Base-by-base conservation (phyloP, 1,140 invertebrate species). In the Drosophila sechellia region DNA sequence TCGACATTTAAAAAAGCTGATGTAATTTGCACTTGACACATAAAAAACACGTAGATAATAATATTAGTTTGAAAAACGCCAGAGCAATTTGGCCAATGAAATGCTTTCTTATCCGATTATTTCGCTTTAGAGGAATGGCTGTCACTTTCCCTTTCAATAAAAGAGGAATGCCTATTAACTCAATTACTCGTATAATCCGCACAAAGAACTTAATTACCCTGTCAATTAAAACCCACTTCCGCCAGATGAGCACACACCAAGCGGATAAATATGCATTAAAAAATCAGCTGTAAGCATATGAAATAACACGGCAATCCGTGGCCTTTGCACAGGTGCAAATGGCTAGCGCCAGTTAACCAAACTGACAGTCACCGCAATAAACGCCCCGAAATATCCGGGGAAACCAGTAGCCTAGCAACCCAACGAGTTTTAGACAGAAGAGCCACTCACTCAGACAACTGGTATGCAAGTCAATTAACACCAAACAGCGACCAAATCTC, bases 401-500 rank as follows among this genome's bases (percentile, higher is more conserved):
- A 39, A 39, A 17, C 50, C n/a, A 31, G 63, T 48, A 42, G 48
- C 61, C 49, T 68, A 68, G 66, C 70, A 54, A 72, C 56, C 39
- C 25, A 52, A 25, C 43, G 13, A 40, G 17, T 17, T n/a, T 34
- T 22, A 22, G 17, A 17, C 64, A 48, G 37, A 27, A 57, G 4
- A 58, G 22, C 31, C 17, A 17, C 17, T 17, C 31, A 31, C 31
- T 15, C 31, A 12, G 17, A 57, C 57, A 43, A 59, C 31, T 11
- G 53, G 34, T 22, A 60, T 52, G 73, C 59, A 68, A 77, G 60
- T 77, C 73, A 77, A 77, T 77, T 77, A 76, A 70, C 73, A 55
- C 73, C 50, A 31, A 8, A 2, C 31, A 57, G 42, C 48, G 48
- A 15, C 48, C 15, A 52, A 34, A 53, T 52, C 56, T 53, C 39